Evolutionary conservation across 1,140 invertebrate species (phyloP).

Genomic region (Formica exsecta): DNA sequence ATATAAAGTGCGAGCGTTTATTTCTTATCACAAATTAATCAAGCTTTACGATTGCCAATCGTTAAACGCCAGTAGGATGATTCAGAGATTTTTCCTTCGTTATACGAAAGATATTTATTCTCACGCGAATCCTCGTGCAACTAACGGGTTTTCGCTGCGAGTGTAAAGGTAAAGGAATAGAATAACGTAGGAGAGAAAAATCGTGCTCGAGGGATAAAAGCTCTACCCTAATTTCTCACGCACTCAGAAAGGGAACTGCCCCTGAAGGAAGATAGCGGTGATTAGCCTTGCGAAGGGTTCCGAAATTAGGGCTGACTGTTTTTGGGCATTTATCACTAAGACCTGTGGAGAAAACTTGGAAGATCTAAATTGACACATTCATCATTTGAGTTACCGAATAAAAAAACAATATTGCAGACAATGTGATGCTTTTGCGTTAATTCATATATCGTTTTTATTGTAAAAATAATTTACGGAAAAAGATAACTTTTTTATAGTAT

Average conservation of each 20-base stretch:
- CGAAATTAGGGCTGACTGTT: conserved; percentile 60
- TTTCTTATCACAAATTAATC: background rate
- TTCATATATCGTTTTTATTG: too few species aligned
- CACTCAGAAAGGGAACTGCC: background rate
- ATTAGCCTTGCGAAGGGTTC: conserved; percentile 42
- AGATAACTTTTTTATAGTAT: background rate
- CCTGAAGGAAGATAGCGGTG: conserved; percentile 22
- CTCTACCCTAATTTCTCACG: conserved; percentile 56
- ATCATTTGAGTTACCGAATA: background rate
- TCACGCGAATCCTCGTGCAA: background rate
- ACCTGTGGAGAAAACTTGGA: background rate
- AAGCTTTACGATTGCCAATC: background rate
- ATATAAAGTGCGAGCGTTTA: background rate
- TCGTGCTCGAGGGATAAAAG: conserved; percentile 35
- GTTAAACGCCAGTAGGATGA: conserved; percentile 29
- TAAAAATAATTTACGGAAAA: background rate
- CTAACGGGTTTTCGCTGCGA: background rate
- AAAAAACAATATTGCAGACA: conserved; percentile 5
- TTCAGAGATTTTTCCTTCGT: conserved; percentile 22
- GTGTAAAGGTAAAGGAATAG: conserved; percentile 21
- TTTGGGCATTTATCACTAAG: conserved; percentile 54
- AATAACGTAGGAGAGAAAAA: conserved; percentile 41
- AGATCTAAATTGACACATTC: conserved; percentile 33
- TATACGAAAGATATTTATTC: conserved; percentile 12
- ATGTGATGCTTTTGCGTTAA: background rate